phyloP scores from a whole-genome alignment of 2,888 invertebrate genomes.

The Tipula unca region DNA sequence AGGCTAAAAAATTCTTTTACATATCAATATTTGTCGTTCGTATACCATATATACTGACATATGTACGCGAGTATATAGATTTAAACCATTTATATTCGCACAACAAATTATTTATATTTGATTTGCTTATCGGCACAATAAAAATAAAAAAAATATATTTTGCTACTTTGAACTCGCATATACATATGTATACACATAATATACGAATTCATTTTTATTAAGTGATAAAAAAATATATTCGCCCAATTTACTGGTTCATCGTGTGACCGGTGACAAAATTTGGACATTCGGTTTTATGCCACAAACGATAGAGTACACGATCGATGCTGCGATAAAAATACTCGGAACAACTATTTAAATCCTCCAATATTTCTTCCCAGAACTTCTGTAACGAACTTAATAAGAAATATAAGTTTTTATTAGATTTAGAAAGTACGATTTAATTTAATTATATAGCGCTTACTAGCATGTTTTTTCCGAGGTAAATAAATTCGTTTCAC shows the following conservation, averaged over 20 bases:
- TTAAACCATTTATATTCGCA: neutral
- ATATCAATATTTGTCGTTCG: neutral
- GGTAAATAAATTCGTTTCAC: neutral
- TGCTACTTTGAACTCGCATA: neutral
- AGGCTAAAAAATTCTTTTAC: neutral
- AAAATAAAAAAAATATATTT: neutral
- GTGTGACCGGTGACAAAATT: neutral
- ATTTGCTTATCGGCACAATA: neutral
- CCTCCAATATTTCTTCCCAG: neutral
- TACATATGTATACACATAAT: neutral
- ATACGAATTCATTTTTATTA: neutral
- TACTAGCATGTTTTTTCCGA: neutral
- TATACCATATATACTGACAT: neutral
- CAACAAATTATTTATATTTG: neutral
- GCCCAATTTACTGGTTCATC: neutral
- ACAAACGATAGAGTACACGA: neutral
- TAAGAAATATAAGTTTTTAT: too few species aligned
- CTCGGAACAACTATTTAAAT: neutral
- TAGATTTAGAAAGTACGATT: too few species aligned
- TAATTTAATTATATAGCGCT: neutral
- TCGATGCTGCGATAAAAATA: neutral
- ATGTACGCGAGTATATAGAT: neutral
- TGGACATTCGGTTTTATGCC: neutral
- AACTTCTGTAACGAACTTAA: neutral
- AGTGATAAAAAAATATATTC: neutral